Evolutionary conservation across 2,888 invertebrate species (phyloP), one percentile per base, ranked within the genome.

Genomic region (Patella caerulea): DNA sequence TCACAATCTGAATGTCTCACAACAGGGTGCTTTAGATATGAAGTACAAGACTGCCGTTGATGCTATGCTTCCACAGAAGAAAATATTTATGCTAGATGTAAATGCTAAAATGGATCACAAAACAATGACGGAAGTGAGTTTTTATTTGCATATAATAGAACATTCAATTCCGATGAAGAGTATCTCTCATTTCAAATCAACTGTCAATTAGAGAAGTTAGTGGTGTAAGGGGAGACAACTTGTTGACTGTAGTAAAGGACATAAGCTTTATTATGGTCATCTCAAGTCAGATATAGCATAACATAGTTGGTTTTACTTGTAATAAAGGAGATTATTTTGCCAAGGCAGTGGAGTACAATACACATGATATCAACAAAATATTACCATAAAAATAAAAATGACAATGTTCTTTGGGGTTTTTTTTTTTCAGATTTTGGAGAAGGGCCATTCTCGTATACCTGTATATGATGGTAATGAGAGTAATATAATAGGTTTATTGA

Each of bases 21-120:
- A 75, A 34, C 79, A 91, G 91, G 90, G 90, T 70, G 90, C 88
- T 12, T 82, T 91, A 45, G 90, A 90, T 74, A 87, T 90, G 89
- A 88, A 85, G 77, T 84, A 85, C 77, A 91, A 91, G 81, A 87
- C 85, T 9, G 90, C 85, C 0, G 80, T 79, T 73, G 84, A 87
- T 85, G 88, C 90, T 52, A 89, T 90, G 90, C 79, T 90, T 17
- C 88, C 88, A 12, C 75, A 90, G n/a, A 81, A 85, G 7, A 83
- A 86, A 79, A 90, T 89, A 2, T 89, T 85, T 72, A 90, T 89
- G 89, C 56, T 91, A 56, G 85, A 83, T 76, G 76, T 86, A 7
- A 82, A 89, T 71, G 81, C 78, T 34, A 79, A 74, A n/a, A 76
- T 91, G 80, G 86, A 88, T 74, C 53, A 83, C 70, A 76, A 81